Evolutionary conservation across 92 coral and sea anemone genomes (phyloP).

Genomic region (Galaxea fascicularis): DNA sequence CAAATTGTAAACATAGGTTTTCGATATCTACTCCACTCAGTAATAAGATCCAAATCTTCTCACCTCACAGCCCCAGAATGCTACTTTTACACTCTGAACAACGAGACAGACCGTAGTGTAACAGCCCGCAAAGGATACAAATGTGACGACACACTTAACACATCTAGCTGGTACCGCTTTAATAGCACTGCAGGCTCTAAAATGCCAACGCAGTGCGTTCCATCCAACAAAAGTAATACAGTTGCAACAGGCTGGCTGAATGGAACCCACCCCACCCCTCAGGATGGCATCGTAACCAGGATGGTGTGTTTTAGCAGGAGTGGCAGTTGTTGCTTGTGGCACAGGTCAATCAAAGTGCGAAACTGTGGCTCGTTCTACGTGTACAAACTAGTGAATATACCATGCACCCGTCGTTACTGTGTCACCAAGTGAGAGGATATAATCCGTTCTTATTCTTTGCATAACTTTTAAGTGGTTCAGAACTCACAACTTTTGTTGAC

Average conservation of each 20-base stretch:
- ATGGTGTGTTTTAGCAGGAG: too few relatives aligned
- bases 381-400: slow-evolving; percentile 6
- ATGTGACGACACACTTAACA: background rate
- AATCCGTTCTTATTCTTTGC: too few relatives aligned
- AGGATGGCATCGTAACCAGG: too few relatives aligned
- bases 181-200: too few relatives aligned
- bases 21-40: too few relatives aligned
- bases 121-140: background rate
- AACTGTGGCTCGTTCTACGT: slow-evolving; percentile 51
- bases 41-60: too few relatives aligned
- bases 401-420: slow-evolving; percentile 27
- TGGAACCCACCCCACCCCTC: background rate
- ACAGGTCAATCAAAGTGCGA: slow-evolving; percentile 5
- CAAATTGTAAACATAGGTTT: too few relatives aligned
- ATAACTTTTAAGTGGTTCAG: too few relatives aligned
- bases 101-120: background rate
- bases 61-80: too few relatives aligned
- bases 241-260: slow-evolving; percentile 44
- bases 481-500: too few relatives aligned
- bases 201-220: too few relatives aligned
- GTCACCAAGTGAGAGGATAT: too few relatives aligned
- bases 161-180: background rate
- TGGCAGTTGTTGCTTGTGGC: slow-evolving; percentile 35
- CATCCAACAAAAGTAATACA: slow-evolving; percentile 21
- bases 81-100: background rate